Percentiles rank a stretch among this genome's conserved stretches.
These are phyloP conservation scores for Drosophila kohkoa DNA, from an alignment of 1,140 invertebrate genomes.

Conservation along the genomic window DNA sequence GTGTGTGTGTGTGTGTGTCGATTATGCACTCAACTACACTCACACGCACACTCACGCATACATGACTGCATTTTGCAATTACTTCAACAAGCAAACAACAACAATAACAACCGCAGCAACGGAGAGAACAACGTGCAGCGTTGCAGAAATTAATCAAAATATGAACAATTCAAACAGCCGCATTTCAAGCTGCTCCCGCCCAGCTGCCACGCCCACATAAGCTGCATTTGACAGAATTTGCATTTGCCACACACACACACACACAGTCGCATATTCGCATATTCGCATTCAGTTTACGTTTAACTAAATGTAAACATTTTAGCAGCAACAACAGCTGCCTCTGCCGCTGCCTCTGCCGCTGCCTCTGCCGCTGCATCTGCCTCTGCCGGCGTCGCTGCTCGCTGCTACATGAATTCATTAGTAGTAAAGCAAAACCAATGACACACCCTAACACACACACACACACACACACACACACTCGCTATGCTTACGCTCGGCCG, in stretches of 20 bases:
- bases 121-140: conserved; percentile 14
- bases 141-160: conserved; percentile 63
- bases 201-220: conserved; percentile 17
- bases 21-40: conserved; percentile 21
- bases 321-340: conserved; percentile 24
- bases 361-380: conserved; percentile 3
- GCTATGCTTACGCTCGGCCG: conserved; percentile 5
- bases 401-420: conserved; percentile 52
- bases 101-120: conserved; percentile 16
- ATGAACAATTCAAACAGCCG: conserved; percentile 60
- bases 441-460: conserved; percentile 7
- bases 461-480: conserved; percentile 8
- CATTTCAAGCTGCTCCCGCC: conserved; percentile 20
- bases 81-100: conserved; percentile 43
- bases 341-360: not conserved
- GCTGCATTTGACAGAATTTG: conserved; percentile 49
- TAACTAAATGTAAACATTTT: conserved; percentile 64
- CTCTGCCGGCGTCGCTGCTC: conserved; percentile 12
- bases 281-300: conserved; percentile 32
- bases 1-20: conserved; percentile 19
- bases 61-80: conserved; percentile 55
- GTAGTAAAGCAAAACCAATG: conserved; percentile 24
- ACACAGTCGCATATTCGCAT: conserved; percentile 8
- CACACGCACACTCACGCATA: conserved; percentile 14
- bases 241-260: conserved; percentile 28